A percentile compares a stretch with the other conserved stretches of the same genome.
phyloP scores from a whole-genome alignment of 2,113 vertebrate genomes.

The Buteo buteo region DNA sequence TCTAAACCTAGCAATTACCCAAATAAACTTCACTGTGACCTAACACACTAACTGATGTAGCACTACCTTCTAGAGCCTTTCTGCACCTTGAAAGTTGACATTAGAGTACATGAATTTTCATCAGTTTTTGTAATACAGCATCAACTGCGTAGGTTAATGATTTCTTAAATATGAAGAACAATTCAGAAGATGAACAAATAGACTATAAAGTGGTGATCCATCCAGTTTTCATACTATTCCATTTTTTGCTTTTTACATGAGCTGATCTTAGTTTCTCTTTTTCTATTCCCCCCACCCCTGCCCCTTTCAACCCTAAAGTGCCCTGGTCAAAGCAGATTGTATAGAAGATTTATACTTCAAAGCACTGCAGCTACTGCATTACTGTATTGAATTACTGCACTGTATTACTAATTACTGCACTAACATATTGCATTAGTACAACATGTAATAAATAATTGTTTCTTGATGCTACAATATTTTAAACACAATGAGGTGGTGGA shows the following conservation, averaged over 20 bases:
- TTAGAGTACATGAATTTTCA: background rate
- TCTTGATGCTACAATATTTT: background rate
- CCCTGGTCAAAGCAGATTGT: background rate
- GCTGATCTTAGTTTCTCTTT: background rate
- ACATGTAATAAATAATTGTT: background rate
- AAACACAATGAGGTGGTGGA: background rate
- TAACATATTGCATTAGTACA: background rate
- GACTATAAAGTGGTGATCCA: background rate
- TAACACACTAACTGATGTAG: background rate
- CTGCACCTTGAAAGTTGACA: background rate
- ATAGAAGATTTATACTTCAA: background rate
- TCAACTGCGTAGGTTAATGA: background rate
- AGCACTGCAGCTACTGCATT: background rate
- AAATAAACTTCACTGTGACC: background rate
- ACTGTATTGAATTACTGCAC: background rate
- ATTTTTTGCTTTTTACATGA: background rate
- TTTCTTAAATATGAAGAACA: background rate
- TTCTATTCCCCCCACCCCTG: rapidly evolving
- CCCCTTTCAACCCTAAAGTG: background rate
- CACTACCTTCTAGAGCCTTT: background rate
- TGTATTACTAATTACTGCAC: background rate
- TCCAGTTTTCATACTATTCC: background rate
- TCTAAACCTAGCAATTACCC: background rate
- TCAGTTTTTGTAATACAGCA: background rate
- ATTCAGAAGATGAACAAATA: background rate